Conservation (phyloP, 2,113 vertebrate genomes). For the Dermatemys mawii region DNA sequence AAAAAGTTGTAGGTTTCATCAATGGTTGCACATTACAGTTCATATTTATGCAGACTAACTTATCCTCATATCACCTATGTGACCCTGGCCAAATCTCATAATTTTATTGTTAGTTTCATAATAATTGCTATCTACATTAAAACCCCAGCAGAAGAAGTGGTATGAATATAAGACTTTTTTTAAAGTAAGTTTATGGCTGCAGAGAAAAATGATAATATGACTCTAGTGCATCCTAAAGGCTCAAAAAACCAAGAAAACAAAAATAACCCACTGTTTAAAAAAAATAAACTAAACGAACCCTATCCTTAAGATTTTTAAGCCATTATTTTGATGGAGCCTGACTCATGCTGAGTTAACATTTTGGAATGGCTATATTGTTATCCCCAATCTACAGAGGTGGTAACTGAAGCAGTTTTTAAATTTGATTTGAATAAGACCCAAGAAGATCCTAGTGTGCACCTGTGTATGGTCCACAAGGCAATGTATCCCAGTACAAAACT, state of each 20-base stretch:
- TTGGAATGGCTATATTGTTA: neutral
- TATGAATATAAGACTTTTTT: neutral
- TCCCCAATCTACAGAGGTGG: neutral
- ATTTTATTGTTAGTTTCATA: neutral
- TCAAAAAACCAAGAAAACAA: neutral
- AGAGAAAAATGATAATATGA: neutral
- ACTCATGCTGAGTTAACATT: neutral
- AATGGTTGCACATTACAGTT: neutral
- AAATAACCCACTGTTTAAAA: too few species aligned
- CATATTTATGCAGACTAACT: neutral
- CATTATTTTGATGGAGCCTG: neutral
- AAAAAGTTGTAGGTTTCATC: neutral
- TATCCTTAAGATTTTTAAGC: neutral
- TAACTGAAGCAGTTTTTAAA: neutral
- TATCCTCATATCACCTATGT: neutral
- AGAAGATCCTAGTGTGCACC: neutral
- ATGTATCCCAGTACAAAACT: neutral
- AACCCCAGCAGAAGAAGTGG: neutral
- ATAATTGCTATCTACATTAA: neutral
- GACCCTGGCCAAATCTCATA: neutral
- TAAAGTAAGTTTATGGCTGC: neutral
- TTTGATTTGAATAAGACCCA: slow-evolving; percentile 9
- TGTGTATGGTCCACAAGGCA: neutral
- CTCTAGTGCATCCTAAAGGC: neutral
- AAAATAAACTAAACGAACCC: neutral